Evolutionary conservation across 2,888 invertebrate species (phyloP), one percentile per base, ranked within the genome.

Genomic region (Criorhina ranunculi): DNA sequence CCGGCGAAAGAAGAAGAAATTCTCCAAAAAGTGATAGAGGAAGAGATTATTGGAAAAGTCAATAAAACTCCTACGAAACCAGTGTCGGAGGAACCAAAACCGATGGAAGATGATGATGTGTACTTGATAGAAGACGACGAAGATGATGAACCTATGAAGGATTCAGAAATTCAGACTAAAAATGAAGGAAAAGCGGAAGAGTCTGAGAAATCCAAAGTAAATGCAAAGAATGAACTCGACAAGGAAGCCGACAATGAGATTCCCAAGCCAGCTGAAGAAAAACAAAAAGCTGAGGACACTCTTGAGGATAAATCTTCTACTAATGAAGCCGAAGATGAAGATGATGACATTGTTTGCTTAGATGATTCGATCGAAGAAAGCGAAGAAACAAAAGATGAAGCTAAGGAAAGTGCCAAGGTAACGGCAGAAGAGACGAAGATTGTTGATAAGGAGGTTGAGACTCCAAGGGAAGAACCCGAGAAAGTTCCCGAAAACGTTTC

Each of bases 111-210:
- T 35, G 77, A 86, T 62, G 83, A 86, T 8, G 59, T 85, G n/a
- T 76, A 51, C 6, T 17, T 86, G 11, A 79, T 86, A 15, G 79
- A 83, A 12, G 86, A 86, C 37, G 85, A 85, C 12, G 80, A 85
- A 17, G 77, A 55, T 15, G 64, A 70, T 5, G 78, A 62, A 6
- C 51, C 70, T 17, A 46, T 44, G 37, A 66, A 59, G 15, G 33
- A 69, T 2, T 7, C 17, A 12, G 44, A 29, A 3, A 9, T 44
- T 5, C 12, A 42, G 35, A 57, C 2, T 15, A 51, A 53, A 1
- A n/a, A 9, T 0, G 4, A 31, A 5, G 53, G 42, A n/a, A 37
- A 37, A 15, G 9, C 8, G 0, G 40, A 67, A 9, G 42, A 19
- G 4, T 29, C 44, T 9, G 37, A 46, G 11, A 55, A 69, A 8